Base-by-base conservation (phyloP, 2,797 vertebrate species). In the Tympanoctomys barrerae region DNA sequence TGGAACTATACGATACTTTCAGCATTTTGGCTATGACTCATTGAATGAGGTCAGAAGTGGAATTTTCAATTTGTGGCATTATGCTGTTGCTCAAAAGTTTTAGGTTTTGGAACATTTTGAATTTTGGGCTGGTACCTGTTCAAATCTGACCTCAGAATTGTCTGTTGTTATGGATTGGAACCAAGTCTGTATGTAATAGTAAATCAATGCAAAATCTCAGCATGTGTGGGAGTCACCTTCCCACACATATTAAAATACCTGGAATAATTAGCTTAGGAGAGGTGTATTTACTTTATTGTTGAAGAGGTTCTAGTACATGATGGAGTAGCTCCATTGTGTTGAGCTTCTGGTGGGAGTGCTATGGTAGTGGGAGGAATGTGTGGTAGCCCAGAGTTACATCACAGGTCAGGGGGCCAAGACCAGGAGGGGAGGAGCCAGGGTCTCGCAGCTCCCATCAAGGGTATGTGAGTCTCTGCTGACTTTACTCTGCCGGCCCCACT, bases 111-210 rank as follows among this genome's bases (percentile, higher is more conserved):
- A 68, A 1, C 19, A 77, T 24, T 78, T 86, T 70, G 21, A 22
- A 49, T 66, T 85, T 52, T n/a, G 13, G 61, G 24, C 26, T 79
- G 13, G 62, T 71, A 12, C 9, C 28, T 66, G 46, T 11, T 71
- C 46, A 88, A 54, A 71, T 22, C 54, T 87, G n/a, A 19, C 22
- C 39, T 71, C n/a, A 73, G 78, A 71, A 42, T 79, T 90, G 26
- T 90, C 77, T 79, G 82, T 49, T 88, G 62, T 71, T 26, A 36
- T 81, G 57, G 82, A 70, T 39, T 70, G n/a, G 90, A 89, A 42
- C 64, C 46, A 87, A 46, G 21, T 71, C 33, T 87, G 31, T 33
- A 26, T 73, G 16, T 42, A 81, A 71, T 87, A 80, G 42, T 80
- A 71, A 85, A 68, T 12, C 12, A 39, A 7, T 81, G 80, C 31